A percentile compares a stretch with the other conserved stretches of the same genome.
phyloP scores from a whole-genome alignment of 2,888 invertebrate species.

The Netelia virgata region DNA sequence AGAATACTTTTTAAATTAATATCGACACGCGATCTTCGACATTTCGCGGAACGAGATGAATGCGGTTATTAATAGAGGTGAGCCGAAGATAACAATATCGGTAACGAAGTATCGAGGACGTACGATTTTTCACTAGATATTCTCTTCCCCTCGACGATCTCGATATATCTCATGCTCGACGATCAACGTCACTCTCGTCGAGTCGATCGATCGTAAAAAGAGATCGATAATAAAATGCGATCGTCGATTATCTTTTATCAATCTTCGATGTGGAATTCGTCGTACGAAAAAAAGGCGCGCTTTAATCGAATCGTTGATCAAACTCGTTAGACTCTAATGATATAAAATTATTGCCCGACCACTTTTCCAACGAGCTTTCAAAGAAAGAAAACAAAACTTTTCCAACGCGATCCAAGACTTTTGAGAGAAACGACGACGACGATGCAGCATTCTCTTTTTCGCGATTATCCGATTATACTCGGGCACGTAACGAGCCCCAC shows the following conservation, averaged over 20 bases:
- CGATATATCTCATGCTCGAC: slow-evolving; percentile 20
- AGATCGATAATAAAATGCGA: slow-evolving; percentile 21
- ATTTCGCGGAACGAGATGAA: slow-evolving; percentile 12
- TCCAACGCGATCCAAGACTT: background rate
- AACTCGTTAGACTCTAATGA: background rate
- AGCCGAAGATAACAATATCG: slow-evolving; percentile 26
- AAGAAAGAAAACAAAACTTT: background rate
- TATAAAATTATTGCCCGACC: background rate
- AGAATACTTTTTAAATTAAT: background rate
- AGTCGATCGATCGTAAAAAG: slow-evolving; percentile 20
- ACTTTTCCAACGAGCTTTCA: background rate
- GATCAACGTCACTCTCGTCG: slow-evolving; percentile 4
- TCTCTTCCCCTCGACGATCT: slow-evolving; percentile 17
- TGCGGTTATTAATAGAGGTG: background rate
- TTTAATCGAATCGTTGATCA: background rate
- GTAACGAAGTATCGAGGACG: slow-evolving; percentile 36
- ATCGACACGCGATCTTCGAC: slow-evolving; percentile 11
- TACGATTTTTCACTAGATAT: slow-evolving; percentile 23
- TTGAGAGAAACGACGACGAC: background rate
- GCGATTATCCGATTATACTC: background rate
- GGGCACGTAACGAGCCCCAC: background rate
- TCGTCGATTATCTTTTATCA: slow-evolving; percentile 12
- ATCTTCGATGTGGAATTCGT: background rate
- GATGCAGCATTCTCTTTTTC: too few relatives aligned
- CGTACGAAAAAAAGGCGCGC: background rate